Conservation (phyloP, 2,797 vertebrate species). For the Periparus ater region DNA sequence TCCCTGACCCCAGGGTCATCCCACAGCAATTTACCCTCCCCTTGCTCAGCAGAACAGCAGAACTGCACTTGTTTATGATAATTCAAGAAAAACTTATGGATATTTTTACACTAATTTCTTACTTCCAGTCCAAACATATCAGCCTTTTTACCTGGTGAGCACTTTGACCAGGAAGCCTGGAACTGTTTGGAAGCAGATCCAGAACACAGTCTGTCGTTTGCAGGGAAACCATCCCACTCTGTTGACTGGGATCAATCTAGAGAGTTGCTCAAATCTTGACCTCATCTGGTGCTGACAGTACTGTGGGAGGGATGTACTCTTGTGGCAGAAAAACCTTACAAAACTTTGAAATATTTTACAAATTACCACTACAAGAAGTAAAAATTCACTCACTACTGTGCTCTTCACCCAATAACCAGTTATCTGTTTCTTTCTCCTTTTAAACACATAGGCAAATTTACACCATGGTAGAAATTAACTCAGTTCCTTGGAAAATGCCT, state of each 20-base stretch:
- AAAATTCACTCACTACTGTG: neutral
- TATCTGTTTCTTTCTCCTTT: neutral
- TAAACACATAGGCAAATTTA: neutral
- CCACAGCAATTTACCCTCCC: neutral
- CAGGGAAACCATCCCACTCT: accelerated
- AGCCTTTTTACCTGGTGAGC: neutral
- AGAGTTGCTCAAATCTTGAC: neutral
- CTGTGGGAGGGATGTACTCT: neutral
- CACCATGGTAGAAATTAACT: neutral
- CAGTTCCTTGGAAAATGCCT: neutral
- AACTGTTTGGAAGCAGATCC: neutral
- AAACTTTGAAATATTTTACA: neutral
- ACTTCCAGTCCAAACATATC: neutral
- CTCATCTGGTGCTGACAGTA: neutral
- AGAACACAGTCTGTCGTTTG: neutral
- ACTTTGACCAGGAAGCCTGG: neutral
- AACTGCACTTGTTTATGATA: neutral
- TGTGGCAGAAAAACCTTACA: neutral
- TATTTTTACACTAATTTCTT: neutral
- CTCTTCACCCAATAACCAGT: neutral
- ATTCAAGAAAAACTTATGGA: neutral
- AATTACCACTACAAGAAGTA: neutral
- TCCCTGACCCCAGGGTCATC: accelerated
- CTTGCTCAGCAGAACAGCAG: neutral
- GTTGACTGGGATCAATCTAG: neutral